These are phyloP conservation scores for Sinocyclocheilus grahami DNA, from an alignment of 2,113 vertebrate species.

Conservation along the genomic window DNA sequence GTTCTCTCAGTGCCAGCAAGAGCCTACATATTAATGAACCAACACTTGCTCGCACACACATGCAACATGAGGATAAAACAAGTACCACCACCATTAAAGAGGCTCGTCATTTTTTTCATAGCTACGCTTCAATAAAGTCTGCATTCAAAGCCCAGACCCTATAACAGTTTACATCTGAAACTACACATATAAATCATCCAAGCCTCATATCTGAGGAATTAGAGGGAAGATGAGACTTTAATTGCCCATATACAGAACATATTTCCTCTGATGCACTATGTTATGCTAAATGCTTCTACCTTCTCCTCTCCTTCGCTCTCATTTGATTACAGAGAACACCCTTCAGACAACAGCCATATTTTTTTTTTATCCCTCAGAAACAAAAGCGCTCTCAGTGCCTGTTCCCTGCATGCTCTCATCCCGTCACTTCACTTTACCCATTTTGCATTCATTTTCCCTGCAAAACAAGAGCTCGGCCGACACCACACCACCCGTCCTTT, in stretches of 20 bases:
- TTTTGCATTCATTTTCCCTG: slow-evolving; percentile 46
- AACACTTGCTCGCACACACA: slow-evolving; percentile 34
- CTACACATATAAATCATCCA: not conserved
- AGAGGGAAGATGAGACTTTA: slow-evolving; percentile 11
- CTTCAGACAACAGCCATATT: slow-evolving; percentile 44
- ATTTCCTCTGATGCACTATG: slow-evolving; percentile 18
- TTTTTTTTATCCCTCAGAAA: slow-evolving; percentile 42
- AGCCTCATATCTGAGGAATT: slow-evolving; percentile 9
- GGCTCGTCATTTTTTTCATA: slow-evolving; percentile 31
- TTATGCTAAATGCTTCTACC: not conserved
- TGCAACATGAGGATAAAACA: slow-evolving; percentile 34
- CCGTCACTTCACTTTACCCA: slow-evolving; percentile 36
- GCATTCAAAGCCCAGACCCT: not conserved
- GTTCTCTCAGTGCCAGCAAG: slow-evolving; percentile 30
- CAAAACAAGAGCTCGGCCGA: slow-evolving; percentile 38
- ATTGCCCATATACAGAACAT: not conserved
- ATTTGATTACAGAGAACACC: slow-evolving; percentile 23
- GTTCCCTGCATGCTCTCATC: slow-evolving; percentile 44
- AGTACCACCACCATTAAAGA: slow-evolving; percentile 52
- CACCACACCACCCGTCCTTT: not conserved
- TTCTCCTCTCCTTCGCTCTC: slow-evolving; percentile 3
- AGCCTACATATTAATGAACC: slow-evolving; percentile 47
- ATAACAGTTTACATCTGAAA: slow-evolving; percentile 28
- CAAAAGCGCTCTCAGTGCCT: slow-evolving; percentile 28
- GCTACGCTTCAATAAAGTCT: slow-evolving; percentile 41